Percentiles rank a stretch among this genome's conserved stretches.
Conservation (phyloP, 2,113 vertebrate species). For the Coptodon bakossiorum region DNA sequence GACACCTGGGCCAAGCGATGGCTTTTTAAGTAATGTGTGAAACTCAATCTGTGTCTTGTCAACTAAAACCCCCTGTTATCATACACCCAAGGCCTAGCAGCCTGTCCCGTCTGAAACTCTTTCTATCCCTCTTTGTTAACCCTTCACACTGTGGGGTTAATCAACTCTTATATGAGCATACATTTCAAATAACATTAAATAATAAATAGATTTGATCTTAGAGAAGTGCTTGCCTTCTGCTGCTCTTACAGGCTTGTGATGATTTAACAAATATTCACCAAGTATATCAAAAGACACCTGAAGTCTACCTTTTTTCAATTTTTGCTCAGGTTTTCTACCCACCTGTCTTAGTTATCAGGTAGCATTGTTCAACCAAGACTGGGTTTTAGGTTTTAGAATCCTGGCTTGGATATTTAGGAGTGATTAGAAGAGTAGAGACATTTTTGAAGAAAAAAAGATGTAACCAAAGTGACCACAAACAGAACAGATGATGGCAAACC, state of each 20-base stretch:
- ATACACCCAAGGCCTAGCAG: not conserved
- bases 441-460: not conserved
- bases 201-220: not conserved
- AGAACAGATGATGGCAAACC: rapidly evolving
- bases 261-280: not conserved
- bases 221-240: not conserved
- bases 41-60: too few relatives aligned
- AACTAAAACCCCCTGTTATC: too few relatives aligned
- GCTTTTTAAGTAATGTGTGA: too few relatives aligned
- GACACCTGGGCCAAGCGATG: too few relatives aligned
- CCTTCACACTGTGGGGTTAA: not conserved
- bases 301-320: not conserved
- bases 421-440: not conserved
- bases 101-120: not conserved
- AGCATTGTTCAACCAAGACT: not conserved
- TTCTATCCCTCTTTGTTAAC: not conserved
- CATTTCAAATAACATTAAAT: not conserved
- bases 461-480: not conserved
- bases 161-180: not conserved
- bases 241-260: not conserved
- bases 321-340: not conserved
- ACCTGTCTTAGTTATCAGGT: not conserved
- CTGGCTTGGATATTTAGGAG: not conserved
- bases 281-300: not conserved
- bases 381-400: not conserved